These are phyloP conservation scores for Halictus rubicundus DNA, from an alignment of 1,140 invertebrate genomes.

Conservation along the genomic window DNA sequence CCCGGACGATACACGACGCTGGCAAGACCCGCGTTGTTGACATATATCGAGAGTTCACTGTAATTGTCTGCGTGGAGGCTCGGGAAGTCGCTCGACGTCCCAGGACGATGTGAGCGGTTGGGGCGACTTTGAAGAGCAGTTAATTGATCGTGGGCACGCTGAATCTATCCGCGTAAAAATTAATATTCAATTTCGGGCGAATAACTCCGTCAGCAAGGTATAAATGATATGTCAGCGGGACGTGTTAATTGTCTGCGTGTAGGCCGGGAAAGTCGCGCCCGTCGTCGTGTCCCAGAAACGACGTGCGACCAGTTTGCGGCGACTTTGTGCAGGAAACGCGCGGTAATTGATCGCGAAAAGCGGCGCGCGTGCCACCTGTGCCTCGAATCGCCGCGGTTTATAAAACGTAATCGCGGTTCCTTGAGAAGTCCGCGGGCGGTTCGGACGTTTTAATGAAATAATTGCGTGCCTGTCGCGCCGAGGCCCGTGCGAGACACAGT, in stretches of 20 bases:
- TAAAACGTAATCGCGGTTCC: constrained; percentile 24
- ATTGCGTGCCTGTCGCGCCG: constrained; percentile 44
- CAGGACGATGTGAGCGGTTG: no score
- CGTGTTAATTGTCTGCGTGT: constrained; percentile 4
- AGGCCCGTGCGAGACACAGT: not conserved
- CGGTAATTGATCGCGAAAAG: not conserved
- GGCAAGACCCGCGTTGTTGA: no score
- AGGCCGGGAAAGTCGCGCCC: not conserved
- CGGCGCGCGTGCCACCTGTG: not conserved
- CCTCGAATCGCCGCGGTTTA: not conserved
- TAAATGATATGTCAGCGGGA: no score
- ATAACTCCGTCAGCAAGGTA: no score
- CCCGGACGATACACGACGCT: no score
- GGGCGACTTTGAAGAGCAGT: no score
- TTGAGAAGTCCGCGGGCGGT: constrained; percentile 8
- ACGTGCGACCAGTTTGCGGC: not conserved
- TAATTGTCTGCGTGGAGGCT: no score
- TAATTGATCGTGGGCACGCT: no score
- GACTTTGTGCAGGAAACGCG: not conserved
- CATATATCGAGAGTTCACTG: no score
- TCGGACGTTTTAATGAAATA: constrained; percentile 43
- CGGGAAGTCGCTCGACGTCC: no score
- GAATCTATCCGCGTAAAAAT: no score
- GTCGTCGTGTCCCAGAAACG: not conserved
- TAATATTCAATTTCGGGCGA: no score